These are phyloP conservation scores for Athetis lepigone DNA, from an alignment of 2,888 invertebrate genomes.

Conservation along the genomic window DNA sequence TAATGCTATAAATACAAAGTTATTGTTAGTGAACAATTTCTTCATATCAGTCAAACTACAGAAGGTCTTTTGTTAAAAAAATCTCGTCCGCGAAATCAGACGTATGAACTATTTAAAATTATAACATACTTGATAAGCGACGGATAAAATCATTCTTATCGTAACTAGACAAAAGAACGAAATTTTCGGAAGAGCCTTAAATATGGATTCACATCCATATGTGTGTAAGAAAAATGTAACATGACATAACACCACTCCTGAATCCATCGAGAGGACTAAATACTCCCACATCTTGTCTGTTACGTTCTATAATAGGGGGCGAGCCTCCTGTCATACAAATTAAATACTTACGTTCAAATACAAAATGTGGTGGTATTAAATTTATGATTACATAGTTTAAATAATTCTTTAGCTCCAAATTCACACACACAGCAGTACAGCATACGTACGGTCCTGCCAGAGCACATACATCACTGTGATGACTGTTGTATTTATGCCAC, in stretches of 20 bases:
- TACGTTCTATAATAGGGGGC: conserved; percentile 3
- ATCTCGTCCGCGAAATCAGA: conserved; percentile 26
- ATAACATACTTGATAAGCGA: conserved; percentile 42
- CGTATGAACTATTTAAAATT: conserved; percentile 19
- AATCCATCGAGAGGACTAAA: not conserved
- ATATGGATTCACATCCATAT: conserved; percentile 29
- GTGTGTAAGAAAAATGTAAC: conserved; percentile 32
- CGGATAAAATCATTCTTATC: conserved; percentile 32
- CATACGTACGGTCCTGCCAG: conserved; percentile 10
- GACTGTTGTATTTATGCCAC: conserved; percentile 33
- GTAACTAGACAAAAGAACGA: conserved; percentile 34
- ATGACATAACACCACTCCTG: not conserved
- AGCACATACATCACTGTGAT: conserved; percentile 3
- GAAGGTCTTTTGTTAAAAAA: conserved; percentile 33
- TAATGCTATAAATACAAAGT: conserved; percentile 45
- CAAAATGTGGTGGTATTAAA: conserved; percentile 1
- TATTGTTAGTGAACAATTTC: conserved; percentile 37
- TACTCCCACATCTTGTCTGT: not conserved
- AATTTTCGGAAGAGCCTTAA: conserved; percentile 45
- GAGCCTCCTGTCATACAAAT: conserved; percentile 16
- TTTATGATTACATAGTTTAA: conserved; percentile 30
- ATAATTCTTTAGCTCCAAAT: conserved; percentile 22
- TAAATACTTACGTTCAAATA: conserved; percentile 41
- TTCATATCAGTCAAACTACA: conserved; percentile 52
- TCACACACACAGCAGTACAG: conserved; percentile 16